A percentile compares a stretch with the other conserved stretches of the same genome.
Conservation (phyloP, 1,140 invertebrate species). For the Drosophila ogumai region DNA sequence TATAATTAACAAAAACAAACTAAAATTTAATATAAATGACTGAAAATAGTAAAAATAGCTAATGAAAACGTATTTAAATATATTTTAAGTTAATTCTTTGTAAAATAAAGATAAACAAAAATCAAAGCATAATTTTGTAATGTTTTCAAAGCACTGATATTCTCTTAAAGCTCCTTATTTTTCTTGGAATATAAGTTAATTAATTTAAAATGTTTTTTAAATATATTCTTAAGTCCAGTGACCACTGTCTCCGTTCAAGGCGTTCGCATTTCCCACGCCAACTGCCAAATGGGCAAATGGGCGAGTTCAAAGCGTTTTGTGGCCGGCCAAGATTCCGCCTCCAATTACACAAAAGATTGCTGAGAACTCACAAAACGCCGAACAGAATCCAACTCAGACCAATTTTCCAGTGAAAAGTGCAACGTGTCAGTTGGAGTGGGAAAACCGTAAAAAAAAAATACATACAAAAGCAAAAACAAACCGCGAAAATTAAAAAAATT, state of each 20-base stretch:
- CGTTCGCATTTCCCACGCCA: conserved; percentile 70
- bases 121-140: neutral
- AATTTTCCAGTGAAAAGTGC: conserved; percentile 63
- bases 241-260: conserved; percentile 35
- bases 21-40: no score
- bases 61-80: neutral
- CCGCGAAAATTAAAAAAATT: conserved; percentile 4
- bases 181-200: neutral
- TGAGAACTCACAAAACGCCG: conserved; percentile 63
- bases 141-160: neutral
- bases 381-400: conserved; percentile 36
- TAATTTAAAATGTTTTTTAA: neutral
- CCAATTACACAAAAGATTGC: conserved; percentile 79
- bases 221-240: neutral
- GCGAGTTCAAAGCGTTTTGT: conserved; percentile 79
- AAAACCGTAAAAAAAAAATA: conserved; percentile 17
- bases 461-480: conserved; percentile 1
- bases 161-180: neutral
- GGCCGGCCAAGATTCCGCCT: conserved; percentile 66
- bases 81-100: neutral
- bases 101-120: neutral
- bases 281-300: conserved; percentile 58
- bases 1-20: no score
- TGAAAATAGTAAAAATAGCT: no score
- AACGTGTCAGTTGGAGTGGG: conserved; percentile 64